A percentile compares a stretch with the other conserved stretches of the same genome.
Conservation (phyloP, 2,888 invertebrate genomes). For the Ornithoptera alexandrae region DNA sequence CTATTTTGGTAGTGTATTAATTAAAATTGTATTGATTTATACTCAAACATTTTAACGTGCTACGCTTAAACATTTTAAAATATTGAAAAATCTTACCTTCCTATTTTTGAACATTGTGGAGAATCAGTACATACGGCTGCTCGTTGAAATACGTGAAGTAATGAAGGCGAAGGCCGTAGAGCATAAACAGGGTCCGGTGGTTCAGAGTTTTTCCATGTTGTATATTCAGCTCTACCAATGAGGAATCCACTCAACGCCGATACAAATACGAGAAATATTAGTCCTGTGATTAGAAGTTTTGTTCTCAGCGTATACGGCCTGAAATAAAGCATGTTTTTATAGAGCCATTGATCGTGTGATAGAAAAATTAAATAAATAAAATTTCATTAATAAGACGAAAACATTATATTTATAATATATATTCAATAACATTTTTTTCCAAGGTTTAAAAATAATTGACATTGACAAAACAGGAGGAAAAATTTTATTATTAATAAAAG, state of each 20-base stretch:
- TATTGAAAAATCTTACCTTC: slow-evolving; percentile 79
- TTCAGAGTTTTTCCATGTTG: slow-evolving; percentile 45
- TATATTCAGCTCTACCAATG: slow-evolving; percentile 54
- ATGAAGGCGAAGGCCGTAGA: slow-evolving; percentile 83
- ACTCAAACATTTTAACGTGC: background rate
- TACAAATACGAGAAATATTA: slow-evolving; percentile 53
- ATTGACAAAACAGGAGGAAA: background rate
- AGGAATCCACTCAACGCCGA: slow-evolving; percentile 61
- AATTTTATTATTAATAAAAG: background rate
- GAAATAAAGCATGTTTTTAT: slow-evolving; percentile 37
- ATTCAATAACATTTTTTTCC: no score
- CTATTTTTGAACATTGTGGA: slow-evolving; percentile 86
- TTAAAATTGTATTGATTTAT: no score
- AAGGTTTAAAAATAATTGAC: no score
- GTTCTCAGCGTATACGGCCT: slow-evolving; percentile 60
- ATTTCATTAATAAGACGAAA: background rate
- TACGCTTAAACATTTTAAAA: background rate
- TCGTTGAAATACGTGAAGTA: slow-evolving; percentile 82
- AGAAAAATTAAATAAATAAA: background rate
- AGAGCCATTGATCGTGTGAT: background rate
- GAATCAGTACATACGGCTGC: slow-evolving; percentile 91
- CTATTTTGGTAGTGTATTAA: no score
- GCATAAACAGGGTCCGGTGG: slow-evolving; percentile 84
- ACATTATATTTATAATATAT: background rate
- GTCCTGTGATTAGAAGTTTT: slow-evolving; percentile 51